Percentiles rank a stretch among this genome's conserved stretches.
These are phyloP conservation scores for Argyrosomus japonicus DNA, from an alignment of 2,113 vertebrate species.

Conservation along the genomic window DNA sequence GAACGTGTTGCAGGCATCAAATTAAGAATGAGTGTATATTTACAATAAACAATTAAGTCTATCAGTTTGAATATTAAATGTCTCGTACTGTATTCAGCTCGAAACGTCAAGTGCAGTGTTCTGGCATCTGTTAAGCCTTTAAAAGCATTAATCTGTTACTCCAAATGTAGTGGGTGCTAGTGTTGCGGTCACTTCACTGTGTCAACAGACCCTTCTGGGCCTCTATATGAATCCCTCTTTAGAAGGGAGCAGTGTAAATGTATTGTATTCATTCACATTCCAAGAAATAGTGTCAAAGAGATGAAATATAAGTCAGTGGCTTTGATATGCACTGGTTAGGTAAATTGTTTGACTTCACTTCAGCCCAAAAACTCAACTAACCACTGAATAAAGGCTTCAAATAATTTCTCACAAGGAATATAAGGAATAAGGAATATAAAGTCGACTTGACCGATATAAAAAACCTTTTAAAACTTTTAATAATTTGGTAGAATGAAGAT, in stretches of 20 bases:
- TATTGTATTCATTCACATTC: constrained; percentile 22
- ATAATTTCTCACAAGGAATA: neutral
- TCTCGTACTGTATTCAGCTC: no score
- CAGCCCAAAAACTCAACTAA: neutral
- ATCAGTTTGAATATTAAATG: no score
- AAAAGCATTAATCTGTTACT: no score
- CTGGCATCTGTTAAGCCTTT: no score
- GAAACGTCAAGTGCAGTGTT: no score
- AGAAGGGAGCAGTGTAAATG: neutral
- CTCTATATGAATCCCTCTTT: constrained; percentile 10
- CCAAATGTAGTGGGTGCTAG: neutral
- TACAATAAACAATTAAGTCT: no score
- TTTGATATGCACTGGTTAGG: neutral
- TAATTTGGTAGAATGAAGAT: neutral
- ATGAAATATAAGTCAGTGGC: neutral
- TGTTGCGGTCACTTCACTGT: neutral
- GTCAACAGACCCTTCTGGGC: neutral
- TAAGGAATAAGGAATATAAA: no score
- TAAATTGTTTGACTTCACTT: neutral
- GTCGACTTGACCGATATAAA: neutral
- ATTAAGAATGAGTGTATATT: no score
- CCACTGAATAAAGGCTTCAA: neutral
- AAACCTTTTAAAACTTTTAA: neutral
- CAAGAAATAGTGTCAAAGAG: neutral
- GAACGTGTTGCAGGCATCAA: no score